Base-by-base conservation (phyloP, 2,797 vertebrate species). In the Diceros bicornis region DNA sequence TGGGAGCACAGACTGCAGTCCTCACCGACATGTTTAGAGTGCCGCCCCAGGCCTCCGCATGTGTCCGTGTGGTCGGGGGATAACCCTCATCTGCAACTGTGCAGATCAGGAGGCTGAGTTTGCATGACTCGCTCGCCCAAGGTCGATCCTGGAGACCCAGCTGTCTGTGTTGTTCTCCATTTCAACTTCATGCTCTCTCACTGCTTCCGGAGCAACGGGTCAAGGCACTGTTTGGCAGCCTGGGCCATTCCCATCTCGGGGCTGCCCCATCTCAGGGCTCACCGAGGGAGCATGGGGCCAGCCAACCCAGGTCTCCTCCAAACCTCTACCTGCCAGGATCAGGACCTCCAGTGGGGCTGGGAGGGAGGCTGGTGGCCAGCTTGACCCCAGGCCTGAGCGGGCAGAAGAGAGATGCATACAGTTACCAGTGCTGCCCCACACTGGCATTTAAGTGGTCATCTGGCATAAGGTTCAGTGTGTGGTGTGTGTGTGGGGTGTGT, bases 61-160 rank as follows among this genome's bases (percentile, higher is more conserved):
- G 5, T 29, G 44, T 52, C 27, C 0, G 2, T 0, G 0, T 0
- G 32, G 20, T 0, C 3, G 0, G 29, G 6, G 47, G 44, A n/a
- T 18, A n/a, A 6, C 12, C 14, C 6, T 89, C 32, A 55, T 13
- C 13, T 55, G 34, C 6, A 32, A 17, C 4, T 11, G 34, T 9
- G 34, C 32, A 2, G 20, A 21, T 2, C 7, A 0, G 32, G 21
- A 62, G 50, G 62, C 41, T 77, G 34, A 18, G 20, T 27, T 12
- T 21, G 50, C 8, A 2, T 7, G 68, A 69, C 14, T 6, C 4
- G 3, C 14, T 6, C 6, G 2, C 34, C 13, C 62, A 11, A 14
- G 7, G 17, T 25, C 2, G 34, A 17, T 3, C 25, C 25, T 7
- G 16, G 29, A 41, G 55, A 29, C 17, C 72, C 74, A 17, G 8